Evolutionary conservation across 2,888 invertebrate species (phyloP), one percentile per base, ranked within the genome.

Genomic region (Helleia helle): DNA sequence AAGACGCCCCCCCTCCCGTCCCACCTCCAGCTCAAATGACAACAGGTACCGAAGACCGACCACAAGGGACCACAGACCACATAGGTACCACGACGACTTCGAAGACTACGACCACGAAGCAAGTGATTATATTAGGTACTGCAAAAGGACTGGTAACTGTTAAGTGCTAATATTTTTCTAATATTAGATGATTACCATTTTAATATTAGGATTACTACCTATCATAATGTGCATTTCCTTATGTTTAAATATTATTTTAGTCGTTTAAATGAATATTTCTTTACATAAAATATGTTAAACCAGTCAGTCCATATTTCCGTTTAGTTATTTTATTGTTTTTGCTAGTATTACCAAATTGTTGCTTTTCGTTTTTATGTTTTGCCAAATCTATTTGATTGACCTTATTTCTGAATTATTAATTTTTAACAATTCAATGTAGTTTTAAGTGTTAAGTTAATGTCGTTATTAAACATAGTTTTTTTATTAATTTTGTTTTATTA

Each of bases 121-220:
- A 18, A 63, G 57, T 47, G 68, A 68, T 24, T 71, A 66, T 46
- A 52, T 52, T 36, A 48, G 47, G 3, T 69, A 72, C 42, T 77
- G 76, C 44, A 71, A 65, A 49, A 66, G 65, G 56, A 72, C 63
- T 43, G 70, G 77, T 12, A 67, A 64, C 38, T 79, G 75, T 52
- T 74, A 58, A 59, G 46, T 15, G 15, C 7, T 22, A 8, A 22
- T 4, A 22, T 8, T 22, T 22, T 2, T 4, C 8, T 8, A 7
- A 5, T 6, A n/a, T n/a, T n/a, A n/a, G n/a, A n/a, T 8, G 7
- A 22, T 22, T 22, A 18, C 18, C 5, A 18, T 18, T 5, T 18
- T 3, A 3, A 18, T 18, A 5, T 18, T 3, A 4, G 3, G 3
- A 18, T 18, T n/a, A n/a, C n/a, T n/a, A n/a, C n/a, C n/a, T n/a